Conservation (phyloP, 2,113 vertebrate genomes). For the Phasianus colchicus region DNA sequence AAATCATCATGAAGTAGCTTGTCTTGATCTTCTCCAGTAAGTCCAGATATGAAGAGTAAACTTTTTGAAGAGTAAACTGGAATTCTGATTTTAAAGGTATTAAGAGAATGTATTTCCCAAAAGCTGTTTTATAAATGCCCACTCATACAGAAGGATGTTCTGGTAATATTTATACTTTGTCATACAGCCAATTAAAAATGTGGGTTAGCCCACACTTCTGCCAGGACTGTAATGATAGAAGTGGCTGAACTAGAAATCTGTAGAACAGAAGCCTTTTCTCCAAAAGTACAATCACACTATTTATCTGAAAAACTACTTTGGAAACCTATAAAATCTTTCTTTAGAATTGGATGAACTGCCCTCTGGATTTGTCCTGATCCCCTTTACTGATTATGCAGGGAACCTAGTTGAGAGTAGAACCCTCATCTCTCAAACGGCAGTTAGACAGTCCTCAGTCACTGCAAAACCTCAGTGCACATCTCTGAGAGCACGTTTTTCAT, state of each 20-base stretch:
- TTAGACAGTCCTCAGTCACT: neutral
- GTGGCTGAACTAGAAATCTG: neutral
- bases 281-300: neutral
- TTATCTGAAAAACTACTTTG: neutral
- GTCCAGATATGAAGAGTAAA: neutral
- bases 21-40: neutral
- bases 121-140: neutral
- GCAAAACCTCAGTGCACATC: neutral
- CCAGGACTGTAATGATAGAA: neutral
- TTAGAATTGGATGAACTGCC: neutral
- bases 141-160: neutral
- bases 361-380: neutral
- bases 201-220: neutral
- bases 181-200: neutral
- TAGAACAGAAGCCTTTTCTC: neutral
- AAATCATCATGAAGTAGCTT: neutral
- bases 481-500: neutral
- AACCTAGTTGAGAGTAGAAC: neutral
- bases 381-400: neutral
- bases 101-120: neutral
- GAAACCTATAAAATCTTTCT: neutral
- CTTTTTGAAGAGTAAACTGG: neutral
- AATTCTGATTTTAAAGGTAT: neutral
- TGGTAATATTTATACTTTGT: neutral
- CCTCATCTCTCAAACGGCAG: neutral